Evolutionary conservation across 2,888 invertebrate species (phyloP).

Genomic region (Cyaniris semiargus): DNA sequence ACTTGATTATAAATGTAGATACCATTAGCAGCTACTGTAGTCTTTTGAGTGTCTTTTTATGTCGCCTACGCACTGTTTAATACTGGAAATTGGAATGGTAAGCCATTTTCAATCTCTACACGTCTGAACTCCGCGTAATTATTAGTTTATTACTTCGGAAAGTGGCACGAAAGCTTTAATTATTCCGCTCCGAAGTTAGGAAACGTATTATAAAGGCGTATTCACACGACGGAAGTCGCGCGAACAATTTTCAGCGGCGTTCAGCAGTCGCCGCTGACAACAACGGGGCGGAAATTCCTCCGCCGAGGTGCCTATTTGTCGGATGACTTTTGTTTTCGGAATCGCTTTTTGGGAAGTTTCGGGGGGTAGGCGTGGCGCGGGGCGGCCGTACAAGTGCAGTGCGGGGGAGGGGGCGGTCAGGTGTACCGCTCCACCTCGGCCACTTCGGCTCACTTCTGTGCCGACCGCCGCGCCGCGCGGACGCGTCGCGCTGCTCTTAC

Average conservation of each 20-base stretch:
- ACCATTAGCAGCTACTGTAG: not conserved
- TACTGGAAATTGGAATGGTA: not conserved
- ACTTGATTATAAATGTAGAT: not conserved
- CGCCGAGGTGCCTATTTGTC: slow-evolving; percentile 10
- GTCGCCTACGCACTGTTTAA: not conserved
- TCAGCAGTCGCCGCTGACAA: not conserved
- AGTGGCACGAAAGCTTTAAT: not conserved
- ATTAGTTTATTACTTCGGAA: not conserved
- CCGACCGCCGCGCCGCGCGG: slow-evolving; percentile 45
- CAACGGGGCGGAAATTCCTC: slow-evolving; percentile 15
- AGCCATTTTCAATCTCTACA: not conserved
- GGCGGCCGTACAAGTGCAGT: slow-evolving; percentile 72
- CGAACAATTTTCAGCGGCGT: slow-evolving; percentile 6
- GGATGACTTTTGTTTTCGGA: slow-evolving; percentile 13
- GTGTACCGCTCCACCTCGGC: slow-evolving; percentile 60
- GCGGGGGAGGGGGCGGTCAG: slow-evolving; percentile 60
- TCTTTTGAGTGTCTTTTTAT: not conserved
- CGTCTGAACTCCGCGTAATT: not conserved
- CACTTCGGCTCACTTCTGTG: slow-evolving; percentile 56
- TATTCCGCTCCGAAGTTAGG: not conserved
- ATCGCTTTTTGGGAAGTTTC: slow-evolving; percentile 20
- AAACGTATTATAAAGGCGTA: slow-evolving; percentile 2
- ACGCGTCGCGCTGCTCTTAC: slow-evolving; percentile 36
- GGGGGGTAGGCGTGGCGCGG: slow-evolving; percentile 59
- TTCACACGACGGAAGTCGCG: not conserved